Percentiles rank a stretch among this genome's conserved stretches.
phyloP scores from a whole-genome alignment of 2,113 vertebrate genomes.

The Oncorhynchus keta region DNA sequence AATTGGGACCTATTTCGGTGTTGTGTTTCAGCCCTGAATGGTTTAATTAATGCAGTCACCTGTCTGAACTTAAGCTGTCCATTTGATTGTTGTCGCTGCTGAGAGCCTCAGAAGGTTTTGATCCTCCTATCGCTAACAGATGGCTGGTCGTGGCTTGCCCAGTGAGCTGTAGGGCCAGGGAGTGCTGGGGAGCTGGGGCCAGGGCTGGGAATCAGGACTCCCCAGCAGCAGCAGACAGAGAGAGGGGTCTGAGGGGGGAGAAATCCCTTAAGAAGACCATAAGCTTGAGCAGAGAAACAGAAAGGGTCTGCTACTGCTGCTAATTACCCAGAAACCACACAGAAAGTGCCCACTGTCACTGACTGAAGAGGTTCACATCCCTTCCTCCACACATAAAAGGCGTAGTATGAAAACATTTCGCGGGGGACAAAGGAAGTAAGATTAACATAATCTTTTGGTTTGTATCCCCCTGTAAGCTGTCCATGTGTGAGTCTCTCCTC shows the following conservation, averaged over 20 bases:
- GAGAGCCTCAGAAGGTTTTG: slow-evolving; percentile 84
- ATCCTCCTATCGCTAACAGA: slow-evolving; percentile 93
- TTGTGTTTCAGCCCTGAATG: slow-evolving; percentile 42
- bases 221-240: slow-evolving; percentile 79
- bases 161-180: slow-evolving; percentile 39
- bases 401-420: slow-evolving; percentile 99
- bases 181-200: slow-evolving; percentile 43
- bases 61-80: slow-evolving; percentile 80
- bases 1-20: slow-evolving; percentile 50
- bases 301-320: slow-evolving; percentile 97
- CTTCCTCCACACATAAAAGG: slow-evolving; percentile 99
- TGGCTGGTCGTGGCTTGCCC: slow-evolving; percentile 77
- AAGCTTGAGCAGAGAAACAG: slow-evolving; percentile 98
- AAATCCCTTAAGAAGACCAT: slow-evolving; percentile 98
- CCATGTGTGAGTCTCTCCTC: background rate
- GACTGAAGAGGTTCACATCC: slow-evolving; percentile 99
- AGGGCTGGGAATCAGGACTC: slow-evolving; percentile 80
- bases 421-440: slow-evolving; percentile 89
- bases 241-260: slow-evolving; percentile 84
- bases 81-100: slow-evolving; percentile 74
- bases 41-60: slow-evolving; percentile 77
- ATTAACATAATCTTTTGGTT: slow-evolving; percentile 99
- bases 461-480: slow-evolving; percentile 93
- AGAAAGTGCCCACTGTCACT: slow-evolving; percentile 98
- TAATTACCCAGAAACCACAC: slow-evolving; percentile 99